These are phyloP conservation scores for Drosophila mulleri DNA, from an alignment of 2,888 invertebrate genomes.

Conservation along the genomic window DNA sequence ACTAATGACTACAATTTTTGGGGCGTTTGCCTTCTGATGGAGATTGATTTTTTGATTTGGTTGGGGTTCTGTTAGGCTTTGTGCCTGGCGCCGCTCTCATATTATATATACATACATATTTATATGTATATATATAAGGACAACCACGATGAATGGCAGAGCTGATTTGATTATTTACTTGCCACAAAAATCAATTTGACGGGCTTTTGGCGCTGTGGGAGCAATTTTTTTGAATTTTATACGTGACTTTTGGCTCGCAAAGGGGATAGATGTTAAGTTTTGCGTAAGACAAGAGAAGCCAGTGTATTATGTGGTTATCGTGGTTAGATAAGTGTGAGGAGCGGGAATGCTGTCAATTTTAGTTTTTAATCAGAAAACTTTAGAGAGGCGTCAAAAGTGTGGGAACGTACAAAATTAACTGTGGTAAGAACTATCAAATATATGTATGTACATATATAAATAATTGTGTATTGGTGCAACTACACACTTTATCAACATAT, in stretches of 20 bases:
- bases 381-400: background rate
- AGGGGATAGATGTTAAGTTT: slow-evolving; percentile 17
- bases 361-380: slow-evolving; percentile 17
- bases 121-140: slow-evolving; percentile 19
- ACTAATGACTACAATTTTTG: slow-evolving; percentile 75
- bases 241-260: slow-evolving; percentile 53
- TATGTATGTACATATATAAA: too few species aligned
- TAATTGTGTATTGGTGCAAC: background rate
- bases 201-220: slow-evolving; percentile 23
- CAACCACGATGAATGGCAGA: slow-evolving; percentile 44
- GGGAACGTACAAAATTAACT: background rate
- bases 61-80: slow-evolving; percentile 28
- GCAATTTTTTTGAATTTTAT: slow-evolving; percentile 48
- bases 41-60: slow-evolving; percentile 65
- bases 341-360: slow-evolving; percentile 15
- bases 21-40: slow-evolving; percentile 61
- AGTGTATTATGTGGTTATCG: slow-evolving; percentile 12
- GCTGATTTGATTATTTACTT: slow-evolving; percentile 73
- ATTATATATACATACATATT: slow-evolving; percentile 22
- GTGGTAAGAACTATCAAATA: too few species aligned
- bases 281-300: slow-evolving; percentile 16
- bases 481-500: background rate
- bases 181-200: slow-evolving; percentile 73
- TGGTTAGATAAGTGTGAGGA: background rate
- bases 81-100: slow-evolving; percentile 51